These are phyloP conservation scores for Amphimedon queenslandica DNA, from an alignment of 37 sponge, comb jelly and placozoan genomes.

Conservation along the genomic window DNA sequence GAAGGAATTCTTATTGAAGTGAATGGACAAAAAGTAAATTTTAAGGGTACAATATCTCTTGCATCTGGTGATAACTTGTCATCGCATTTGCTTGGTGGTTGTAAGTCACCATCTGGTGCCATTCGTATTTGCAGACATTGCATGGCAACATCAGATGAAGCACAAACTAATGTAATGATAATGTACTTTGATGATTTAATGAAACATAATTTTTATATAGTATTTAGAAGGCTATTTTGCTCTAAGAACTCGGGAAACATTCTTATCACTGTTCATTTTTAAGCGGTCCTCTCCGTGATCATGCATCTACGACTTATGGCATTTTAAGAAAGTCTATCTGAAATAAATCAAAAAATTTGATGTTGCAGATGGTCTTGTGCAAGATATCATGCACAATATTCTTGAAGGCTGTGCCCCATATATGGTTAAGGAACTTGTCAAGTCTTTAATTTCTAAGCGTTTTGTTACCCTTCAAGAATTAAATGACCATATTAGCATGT, in stretches of 20 bases:
- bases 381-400: constrained; percentile 77
- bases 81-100: constrained; percentile 22
- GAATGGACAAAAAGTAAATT: background rate
- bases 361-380: constrained; percentile 58
- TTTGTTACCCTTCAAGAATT: constrained; percentile 16
- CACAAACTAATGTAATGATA: constrained; percentile 29
- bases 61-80: constrained; percentile 36
- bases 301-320: constrained; percentile 63
- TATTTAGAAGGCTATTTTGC: constrained; percentile 24
- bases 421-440: constrained; percentile 20
- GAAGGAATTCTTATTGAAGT: background rate
- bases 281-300: constrained; percentile 57
- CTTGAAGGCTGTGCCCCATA: constrained; percentile 40
- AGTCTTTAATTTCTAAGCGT: constrained; percentile 12
- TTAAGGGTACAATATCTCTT: constrained; percentile 12
- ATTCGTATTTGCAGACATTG: constrained; percentile 6
- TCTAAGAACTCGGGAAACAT: constrained; percentile 14
- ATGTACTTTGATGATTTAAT: too few relatives aligned
- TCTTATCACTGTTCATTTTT: constrained; percentile 38
- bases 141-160: constrained; percentile 17
- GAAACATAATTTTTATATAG: constrained; percentile 7
- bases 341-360: constrained; percentile 42
- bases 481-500: constrained; percentile 20
- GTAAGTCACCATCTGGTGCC: constrained; percentile 18
- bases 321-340: constrained; percentile 27